Evolutionary conservation across 2,888 invertebrate genomes (phyloP), one percentile per base, ranked within the genome.

Genomic region (Graphium colonna): DNA sequence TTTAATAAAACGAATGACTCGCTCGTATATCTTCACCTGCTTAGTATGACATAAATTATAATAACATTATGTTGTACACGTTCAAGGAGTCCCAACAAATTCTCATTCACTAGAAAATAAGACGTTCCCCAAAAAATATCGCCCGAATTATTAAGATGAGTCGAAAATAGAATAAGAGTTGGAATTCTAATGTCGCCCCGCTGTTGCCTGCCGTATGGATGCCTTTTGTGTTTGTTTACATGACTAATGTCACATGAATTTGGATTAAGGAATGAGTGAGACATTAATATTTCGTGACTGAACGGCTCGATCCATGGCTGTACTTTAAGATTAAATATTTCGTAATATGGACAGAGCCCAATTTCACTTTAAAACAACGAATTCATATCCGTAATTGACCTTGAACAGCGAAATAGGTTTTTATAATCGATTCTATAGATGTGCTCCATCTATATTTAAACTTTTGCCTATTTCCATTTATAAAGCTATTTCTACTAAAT

Each of bases 21-120:
- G 77, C 77, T 77, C 86, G 79, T 88, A 87, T 87, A 88, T 88
- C 87, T 87, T 87, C 88, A 89, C 88, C 88, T 88, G 88, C 87
- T 85, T 87, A 84, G 88, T 86, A 83, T 80, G 82, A 88, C 86
- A 88, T 89, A 88, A 88, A 87, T 88, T 86, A 87, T 87, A 88
- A 84, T 86, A 87, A 87, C 84, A 87, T 86, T 82, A 87, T 87
- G 84, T 87, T 85, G 84, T 85, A 87, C 86, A 83, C 78, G 79
- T 75, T 82, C 82, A 85, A 81, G 84, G 75, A 84, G 84, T 84
- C 79, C 82, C 80, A 84, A 86, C 87, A 85, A 87, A 87, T 87
- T 85, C 85, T 82, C 80, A 79, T 83, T 83, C 84, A 83, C 81
- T 78, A 81, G 77, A 75, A 86, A 86, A 83, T 87, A 84, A 85